Evolutionary conservation across 2,888 invertebrate species (phyloP).

Genomic region (Dione juno): DNA sequence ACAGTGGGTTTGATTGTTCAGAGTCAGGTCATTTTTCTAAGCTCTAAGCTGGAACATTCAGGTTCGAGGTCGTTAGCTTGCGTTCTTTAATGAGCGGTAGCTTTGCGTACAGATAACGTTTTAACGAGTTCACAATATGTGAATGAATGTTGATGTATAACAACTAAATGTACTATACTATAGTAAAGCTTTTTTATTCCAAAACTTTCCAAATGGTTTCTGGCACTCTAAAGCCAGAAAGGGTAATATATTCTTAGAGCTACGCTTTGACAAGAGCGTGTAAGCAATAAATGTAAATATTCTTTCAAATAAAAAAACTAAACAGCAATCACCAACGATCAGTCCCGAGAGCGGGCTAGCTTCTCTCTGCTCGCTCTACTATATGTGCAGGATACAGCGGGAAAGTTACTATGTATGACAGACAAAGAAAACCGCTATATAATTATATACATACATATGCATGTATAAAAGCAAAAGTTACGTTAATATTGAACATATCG

Average conservation of each 20-base stretch:
- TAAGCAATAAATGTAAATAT: too few species aligned
- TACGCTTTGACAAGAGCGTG: too few species aligned
- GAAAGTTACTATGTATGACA: not conserved
- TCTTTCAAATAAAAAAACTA: too few species aligned
- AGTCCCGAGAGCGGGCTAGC: too few species aligned
- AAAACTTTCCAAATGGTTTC: too few species aligned
- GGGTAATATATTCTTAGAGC: too few species aligned
- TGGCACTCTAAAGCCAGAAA: too few species aligned
- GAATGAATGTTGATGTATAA: not conserved
- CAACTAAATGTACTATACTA: not conserved
- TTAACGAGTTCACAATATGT: not conserved
- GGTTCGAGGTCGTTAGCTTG: constrained; percentile 18
- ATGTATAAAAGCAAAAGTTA: constrained; percentile 13
- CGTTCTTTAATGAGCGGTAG: constrained; percentile 18
- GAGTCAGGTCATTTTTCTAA: not conserved
- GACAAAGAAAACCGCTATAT: not conserved
- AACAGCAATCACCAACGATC: too few species aligned
- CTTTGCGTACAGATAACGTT: constrained; percentile 29
- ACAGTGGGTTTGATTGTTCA: too few species aligned
- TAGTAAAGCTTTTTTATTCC: too few species aligned
- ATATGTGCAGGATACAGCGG: too few species aligned
- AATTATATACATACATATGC: too few species aligned
- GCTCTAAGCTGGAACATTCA: not conserved
- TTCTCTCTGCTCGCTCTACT: not conserved
- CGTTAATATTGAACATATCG: not conserved